Percentiles rank a stretch among this genome's conserved stretches.
phyloP scores from a whole-genome alignment of 2,113 vertebrate species.

The Sorex fumeus region DNA sequence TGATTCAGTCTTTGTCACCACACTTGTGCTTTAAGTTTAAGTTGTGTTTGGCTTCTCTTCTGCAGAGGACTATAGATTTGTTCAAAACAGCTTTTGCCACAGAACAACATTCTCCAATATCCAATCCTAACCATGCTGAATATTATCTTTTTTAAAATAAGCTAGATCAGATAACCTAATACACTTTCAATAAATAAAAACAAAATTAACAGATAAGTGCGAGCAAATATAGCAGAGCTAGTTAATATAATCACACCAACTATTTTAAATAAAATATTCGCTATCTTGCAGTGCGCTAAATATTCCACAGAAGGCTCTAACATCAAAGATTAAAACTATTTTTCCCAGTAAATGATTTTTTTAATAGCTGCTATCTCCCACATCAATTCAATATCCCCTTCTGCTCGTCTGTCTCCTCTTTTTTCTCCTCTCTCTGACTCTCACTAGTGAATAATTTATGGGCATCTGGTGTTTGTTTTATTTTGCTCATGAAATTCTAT shows the following conservation, averaged over 20 bases:
- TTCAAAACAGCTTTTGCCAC: not conserved
- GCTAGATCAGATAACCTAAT: not conserved
- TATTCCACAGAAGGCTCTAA: not conserved
- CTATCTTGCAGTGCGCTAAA: conserved; percentile 21
- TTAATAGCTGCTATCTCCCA: not conserved
- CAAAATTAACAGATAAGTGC: not conserved
- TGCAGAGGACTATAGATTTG: not conserved
- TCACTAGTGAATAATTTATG: not conserved
- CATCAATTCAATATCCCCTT: not conserved
- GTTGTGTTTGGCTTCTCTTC: not conserved
- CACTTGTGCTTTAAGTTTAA: not conserved
- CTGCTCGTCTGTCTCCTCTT: not conserved
- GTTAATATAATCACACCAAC: not conserved
- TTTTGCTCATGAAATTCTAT: conserved; percentile 32
- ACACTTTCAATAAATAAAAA: conserved; percentile 14
- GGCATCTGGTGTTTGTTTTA: not conserved
- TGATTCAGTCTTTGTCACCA: not conserved
- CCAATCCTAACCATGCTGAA: not conserved
- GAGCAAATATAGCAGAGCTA: not conserved
- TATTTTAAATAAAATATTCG: conserved; percentile 34
- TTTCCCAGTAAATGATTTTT: conserved; percentile 27
- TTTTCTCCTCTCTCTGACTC: not conserved
- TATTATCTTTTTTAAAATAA: not conserved
- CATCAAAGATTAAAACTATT: conserved; percentile 54
- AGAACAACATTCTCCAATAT: not conserved